Conservation (phyloP, 2,797 vertebrate genomes). For the Parauchenoglanis ngamensis region DNA sequence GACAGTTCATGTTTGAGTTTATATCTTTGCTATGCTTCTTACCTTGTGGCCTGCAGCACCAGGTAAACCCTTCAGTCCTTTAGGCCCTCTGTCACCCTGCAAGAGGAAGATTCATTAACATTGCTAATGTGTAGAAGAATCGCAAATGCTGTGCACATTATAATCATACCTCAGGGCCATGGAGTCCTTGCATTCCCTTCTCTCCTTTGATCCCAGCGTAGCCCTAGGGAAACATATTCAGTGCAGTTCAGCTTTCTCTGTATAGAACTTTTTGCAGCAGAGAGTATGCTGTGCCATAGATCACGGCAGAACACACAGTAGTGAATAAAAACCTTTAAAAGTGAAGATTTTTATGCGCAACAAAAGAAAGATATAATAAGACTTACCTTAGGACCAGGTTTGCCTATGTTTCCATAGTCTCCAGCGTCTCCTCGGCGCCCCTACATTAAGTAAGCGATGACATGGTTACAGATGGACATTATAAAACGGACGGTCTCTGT, state of each 20-base stretch:
- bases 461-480: background rate
- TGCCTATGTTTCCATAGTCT: constrained; percentile 70
- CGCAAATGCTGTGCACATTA: constrained; percentile 4
- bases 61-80: constrained; percentile 78
- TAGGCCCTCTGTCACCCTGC: constrained; percentile 75
- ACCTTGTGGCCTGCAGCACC: constrained; percentile 81
- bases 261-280: background rate
- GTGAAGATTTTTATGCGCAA: background rate
- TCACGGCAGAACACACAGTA: background rate
- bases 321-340: background rate
- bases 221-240: constrained; percentile 64
- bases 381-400: constrained; percentile 71
- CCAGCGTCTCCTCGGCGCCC: constrained; percentile 69
- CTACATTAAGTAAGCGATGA: constrained; percentile 53
- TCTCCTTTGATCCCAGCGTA: constrained; percentile 73
- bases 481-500: background rate
- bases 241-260: constrained; percentile 17
- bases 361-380: background rate
- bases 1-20: background rate
- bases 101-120: constrained; percentile 47
- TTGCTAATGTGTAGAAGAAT: constrained; percentile 34
- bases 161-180: constrained; percentile 68
- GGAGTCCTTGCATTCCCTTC: constrained; percentile 73
- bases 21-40: constrained; percentile 37
- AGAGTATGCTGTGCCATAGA: background rate